Conservation (phyloP, 1,140 invertebrate genomes). For the Meloidogyne hapla region DNA sequence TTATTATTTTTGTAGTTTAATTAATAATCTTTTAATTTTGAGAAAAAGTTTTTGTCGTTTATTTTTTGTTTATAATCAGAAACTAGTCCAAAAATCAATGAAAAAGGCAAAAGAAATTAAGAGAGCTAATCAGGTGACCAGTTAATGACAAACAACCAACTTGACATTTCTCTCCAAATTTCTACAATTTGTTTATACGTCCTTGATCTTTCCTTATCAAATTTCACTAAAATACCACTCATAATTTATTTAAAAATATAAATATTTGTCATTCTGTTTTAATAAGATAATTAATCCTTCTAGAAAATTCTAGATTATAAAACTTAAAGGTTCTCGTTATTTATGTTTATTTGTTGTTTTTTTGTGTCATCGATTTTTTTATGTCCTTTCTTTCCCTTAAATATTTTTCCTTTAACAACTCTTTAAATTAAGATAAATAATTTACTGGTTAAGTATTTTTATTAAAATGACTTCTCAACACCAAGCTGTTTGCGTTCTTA, state of each 20-base stretch:
- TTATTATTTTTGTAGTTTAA: not conserved
- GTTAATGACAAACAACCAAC: not conserved
- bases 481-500: constrained; percentile 13
- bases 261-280: not conserved
- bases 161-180: not conserved
- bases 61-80: not conserved
- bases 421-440: not conserved
- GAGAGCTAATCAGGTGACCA: not conserved
- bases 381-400: not conserved
- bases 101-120: not conserved
- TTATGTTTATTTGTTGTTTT: too few relatives aligned
- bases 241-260: not conserved
- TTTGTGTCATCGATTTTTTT: too few relatives aligned
- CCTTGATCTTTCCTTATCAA: not conserved
- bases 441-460: not conserved
- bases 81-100: not conserved
- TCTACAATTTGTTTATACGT: not conserved
- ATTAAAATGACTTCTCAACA: constrained; percentile 1
- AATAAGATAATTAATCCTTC: not conserved
- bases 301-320: too few relatives aligned
- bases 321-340: too few relatives aligned
- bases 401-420: not conserved
- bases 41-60: not conserved
- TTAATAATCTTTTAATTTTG: not conserved
- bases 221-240: not conserved